Percentiles rank a stretch among this genome's conserved stretches.
phyloP scores from a whole-genome alignment of 2,888 invertebrate species.

The Drosophila testacea region DNA sequence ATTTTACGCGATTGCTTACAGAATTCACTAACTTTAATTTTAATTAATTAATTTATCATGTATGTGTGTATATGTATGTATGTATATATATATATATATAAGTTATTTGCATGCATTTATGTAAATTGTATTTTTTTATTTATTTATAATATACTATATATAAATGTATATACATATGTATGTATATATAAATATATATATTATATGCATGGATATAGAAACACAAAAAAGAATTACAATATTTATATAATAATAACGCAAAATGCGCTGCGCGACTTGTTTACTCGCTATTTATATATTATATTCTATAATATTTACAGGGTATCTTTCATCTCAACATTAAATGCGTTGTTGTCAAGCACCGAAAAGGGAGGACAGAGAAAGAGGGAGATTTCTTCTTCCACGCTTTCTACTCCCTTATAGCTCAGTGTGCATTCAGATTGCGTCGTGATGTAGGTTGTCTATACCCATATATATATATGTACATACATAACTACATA shows the following conservation, averaged over 20 bases:
- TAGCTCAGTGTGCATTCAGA: conserved; percentile 5
- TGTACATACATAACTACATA: conserved; percentile 9
- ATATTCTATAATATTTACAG: conserved; percentile 49
- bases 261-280: conserved; percentile 25
- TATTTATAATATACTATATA: conserved; percentile 12
- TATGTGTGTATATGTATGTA: conserved; percentile 2
- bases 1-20: conserved; percentile 70
- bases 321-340: conserved; percentile 17
- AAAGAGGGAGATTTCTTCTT: conserved; percentile 3
- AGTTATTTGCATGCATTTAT: conserved; percentile 23
- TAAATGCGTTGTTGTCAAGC: conserved; percentile 28
- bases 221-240: conserved; percentile 71
- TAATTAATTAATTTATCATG: conserved; percentile 14
- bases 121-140: conserved; percentile 3
- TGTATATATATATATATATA: conserved; percentile 28
- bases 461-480: background rate
- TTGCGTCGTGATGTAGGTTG: conserved; percentile 3
- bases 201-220: conserved; percentile 21
- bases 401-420: background rate
- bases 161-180: conserved; percentile 10
- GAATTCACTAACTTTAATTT: conserved; percentile 50
- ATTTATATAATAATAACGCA: conserved; percentile 65
- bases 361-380: background rate
- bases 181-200: conserved; percentile 9
- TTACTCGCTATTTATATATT: background rate